These are phyloP conservation scores for Caenorhabditis latens DNA, from an alignment of 1,140 invertebrate genomes.

Conservation along the genomic window DNA sequence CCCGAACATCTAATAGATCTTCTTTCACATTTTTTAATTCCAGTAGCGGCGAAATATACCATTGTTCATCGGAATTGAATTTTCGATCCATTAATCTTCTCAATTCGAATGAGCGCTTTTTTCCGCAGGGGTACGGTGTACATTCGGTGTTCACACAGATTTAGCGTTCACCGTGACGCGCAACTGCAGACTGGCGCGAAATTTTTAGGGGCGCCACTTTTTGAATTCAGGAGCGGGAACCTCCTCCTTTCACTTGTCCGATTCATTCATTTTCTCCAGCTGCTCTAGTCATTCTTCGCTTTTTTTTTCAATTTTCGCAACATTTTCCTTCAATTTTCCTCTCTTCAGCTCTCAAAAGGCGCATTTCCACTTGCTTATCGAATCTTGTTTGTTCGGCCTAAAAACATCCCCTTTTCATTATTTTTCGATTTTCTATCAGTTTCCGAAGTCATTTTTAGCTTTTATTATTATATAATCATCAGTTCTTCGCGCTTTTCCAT, in stretches of 20 bases:
- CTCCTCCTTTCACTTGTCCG: background rate
- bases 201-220: background rate
- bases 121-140: background rate
- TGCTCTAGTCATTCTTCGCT: background rate
- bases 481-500: too few species aligned
- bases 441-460: too few species aligned
- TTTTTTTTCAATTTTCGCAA: background rate
- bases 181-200: conserved; percentile 12
- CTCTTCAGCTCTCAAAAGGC: too few species aligned
- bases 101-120: conserved; percentile 2
- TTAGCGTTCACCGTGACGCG: background rate
- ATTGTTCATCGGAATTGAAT: conserved; percentile 67
- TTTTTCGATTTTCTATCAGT: too few species aligned
- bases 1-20: background rate
- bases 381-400: too few species aligned
- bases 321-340: too few species aligned
- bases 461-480: too few species aligned
- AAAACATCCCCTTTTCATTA: too few species aligned
- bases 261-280: background rate
- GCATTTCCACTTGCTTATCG: too few species aligned
- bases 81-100: conserved; percentile 69
- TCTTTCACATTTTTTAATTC: conserved; percentile 65
- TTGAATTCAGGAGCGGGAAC: background rate
- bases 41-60: conserved; percentile 69
- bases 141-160: conserved; percentile 13